These are phyloP conservation scores for Styela clava DNA, from an alignment of 23 tunicate genomes.

Conservation along the genomic window DNA sequence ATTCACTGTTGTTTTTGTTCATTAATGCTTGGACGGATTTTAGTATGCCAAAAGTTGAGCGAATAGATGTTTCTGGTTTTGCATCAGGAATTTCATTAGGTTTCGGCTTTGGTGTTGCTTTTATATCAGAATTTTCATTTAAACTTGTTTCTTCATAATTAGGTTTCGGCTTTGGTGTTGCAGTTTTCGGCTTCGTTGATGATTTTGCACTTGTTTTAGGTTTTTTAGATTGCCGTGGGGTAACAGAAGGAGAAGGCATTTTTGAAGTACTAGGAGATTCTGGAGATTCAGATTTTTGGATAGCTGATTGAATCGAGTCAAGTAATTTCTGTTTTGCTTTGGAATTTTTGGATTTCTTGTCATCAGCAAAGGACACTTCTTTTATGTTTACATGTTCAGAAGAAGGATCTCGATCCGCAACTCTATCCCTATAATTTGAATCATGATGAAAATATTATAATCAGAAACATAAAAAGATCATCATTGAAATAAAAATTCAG, in stretches of 20 bases:
- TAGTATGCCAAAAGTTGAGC: conserved; percentile 57
- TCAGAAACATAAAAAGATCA: background rate
- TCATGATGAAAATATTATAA: background rate
- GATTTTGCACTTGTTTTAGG: background rate
- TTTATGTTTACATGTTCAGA: background rate
- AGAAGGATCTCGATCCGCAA: background rate
- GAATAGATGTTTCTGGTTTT: conserved; percentile 10
- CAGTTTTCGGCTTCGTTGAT: background rate
- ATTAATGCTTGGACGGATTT: conserved; percentile 65
- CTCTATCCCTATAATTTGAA: background rate
- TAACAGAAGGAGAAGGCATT: background rate
- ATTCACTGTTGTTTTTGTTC: conserved; percentile 32
- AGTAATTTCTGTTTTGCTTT: conserved; percentile 6
- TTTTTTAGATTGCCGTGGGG: conserved; percentile 11
- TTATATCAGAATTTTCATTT: background rate
- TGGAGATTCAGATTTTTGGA: conserved; percentile 2
- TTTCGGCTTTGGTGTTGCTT: background rate
- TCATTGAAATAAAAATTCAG: background rate
- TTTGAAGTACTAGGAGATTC: background rate
- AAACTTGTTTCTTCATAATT: background rate
- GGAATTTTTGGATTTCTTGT: conserved; percentile 6
- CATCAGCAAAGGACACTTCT: conserved; percentile 31
- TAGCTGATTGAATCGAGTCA: conserved; percentile 16
- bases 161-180: background rate
- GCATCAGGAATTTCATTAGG: background rate